Evolutionary conservation across 2,797 vertebrate genomes (phyloP).

Genomic region (Macroramphosus scolopax): DNA sequence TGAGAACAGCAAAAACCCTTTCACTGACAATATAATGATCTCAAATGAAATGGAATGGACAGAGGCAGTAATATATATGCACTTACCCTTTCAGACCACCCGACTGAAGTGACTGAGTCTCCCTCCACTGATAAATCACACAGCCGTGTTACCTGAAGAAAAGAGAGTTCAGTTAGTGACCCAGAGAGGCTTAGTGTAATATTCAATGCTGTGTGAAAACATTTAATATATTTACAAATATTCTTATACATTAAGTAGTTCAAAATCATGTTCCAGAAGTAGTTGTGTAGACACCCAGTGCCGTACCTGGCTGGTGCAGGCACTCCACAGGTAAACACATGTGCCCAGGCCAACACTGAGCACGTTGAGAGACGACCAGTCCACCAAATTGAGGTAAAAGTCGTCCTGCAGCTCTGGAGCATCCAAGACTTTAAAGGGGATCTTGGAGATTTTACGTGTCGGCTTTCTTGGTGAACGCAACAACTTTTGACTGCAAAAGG

Average conservation of each 20-base stretch:
- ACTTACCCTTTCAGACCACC: conserved; percentile 85
- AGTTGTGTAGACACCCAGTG: no score
- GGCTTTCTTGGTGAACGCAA: conserved; percentile 84
- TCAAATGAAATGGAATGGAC: not conserved
- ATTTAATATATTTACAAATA: no score
- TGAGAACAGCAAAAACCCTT: conserved; percentile 29
- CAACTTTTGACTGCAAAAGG: conserved; percentile 81
- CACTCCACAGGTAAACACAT: conserved; percentile 86
- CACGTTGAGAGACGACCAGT: conserved; percentile 84
- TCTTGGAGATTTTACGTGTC: conserved; percentile 86
- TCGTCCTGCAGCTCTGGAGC: conserved; percentile 86
- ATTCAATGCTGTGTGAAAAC: no score
- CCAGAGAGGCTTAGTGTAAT: no score
- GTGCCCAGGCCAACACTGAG: conserved; percentile 84
- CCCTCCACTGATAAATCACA: conserved; percentile 85
- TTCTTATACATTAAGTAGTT: no score
- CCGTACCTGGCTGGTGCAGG: conserved; percentile 86
- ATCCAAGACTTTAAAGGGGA: conserved; percentile 85
- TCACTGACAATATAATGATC: not conserved
- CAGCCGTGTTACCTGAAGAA: conserved; percentile 82
- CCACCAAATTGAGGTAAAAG: conserved; percentile 87
- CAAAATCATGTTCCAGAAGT: no score
- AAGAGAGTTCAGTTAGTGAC: no score
- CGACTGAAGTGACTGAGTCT: conserved; percentile 84
- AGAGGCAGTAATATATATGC: no score